Evolutionary conservation across 2,797 vertebrate species (phyloP).

Genomic region (Selene dorsalis): DNA sequence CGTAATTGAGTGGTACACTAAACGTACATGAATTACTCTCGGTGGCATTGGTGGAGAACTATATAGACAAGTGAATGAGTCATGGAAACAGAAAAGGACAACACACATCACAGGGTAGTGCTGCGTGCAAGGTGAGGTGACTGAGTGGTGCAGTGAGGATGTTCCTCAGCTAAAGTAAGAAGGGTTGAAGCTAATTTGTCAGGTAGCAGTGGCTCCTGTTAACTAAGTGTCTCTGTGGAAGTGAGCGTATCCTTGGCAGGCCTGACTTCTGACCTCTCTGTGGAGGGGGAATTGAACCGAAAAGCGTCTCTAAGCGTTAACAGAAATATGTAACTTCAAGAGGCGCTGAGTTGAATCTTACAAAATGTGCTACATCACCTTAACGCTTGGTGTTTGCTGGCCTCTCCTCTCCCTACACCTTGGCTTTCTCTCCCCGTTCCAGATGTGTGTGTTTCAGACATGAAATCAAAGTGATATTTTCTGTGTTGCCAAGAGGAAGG

Average conservation of each 20-base stretch:
- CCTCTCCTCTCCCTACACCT: conserved; percentile 17
- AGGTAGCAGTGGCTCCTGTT: not conserved
- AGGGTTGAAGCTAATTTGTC: not conserved
- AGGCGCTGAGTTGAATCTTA: not conserved
- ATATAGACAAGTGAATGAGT: not conserved
- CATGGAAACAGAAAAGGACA: not conserved
- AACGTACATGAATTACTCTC: not conserved
- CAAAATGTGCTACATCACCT: conserved; percentile 5
- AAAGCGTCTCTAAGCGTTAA: not conserved
- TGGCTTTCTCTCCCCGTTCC: conserved; percentile 2
- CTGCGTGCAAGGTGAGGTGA: not conserved
- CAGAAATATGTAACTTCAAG: not conserved
- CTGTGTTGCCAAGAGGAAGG: conserved; percentile 14
- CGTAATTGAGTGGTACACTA: not conserved
- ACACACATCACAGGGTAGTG: not conserved
- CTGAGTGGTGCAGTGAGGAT: not conserved
- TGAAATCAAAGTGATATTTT: not conserved
- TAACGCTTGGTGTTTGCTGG: not conserved
- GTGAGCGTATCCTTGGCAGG: not conserved
- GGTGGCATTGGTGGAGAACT: not conserved
- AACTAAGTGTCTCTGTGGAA: not conserved
- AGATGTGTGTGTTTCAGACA: conserved; percentile 16
- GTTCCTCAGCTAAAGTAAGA: not conserved
- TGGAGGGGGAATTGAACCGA: not conserved
- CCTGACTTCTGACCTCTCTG: conserved; percentile 1